Evolutionary conservation across 1,140 invertebrate species (phyloP), one percentile per base, ranked within the genome.

Genomic region (Berghia stephanieae): DNA sequence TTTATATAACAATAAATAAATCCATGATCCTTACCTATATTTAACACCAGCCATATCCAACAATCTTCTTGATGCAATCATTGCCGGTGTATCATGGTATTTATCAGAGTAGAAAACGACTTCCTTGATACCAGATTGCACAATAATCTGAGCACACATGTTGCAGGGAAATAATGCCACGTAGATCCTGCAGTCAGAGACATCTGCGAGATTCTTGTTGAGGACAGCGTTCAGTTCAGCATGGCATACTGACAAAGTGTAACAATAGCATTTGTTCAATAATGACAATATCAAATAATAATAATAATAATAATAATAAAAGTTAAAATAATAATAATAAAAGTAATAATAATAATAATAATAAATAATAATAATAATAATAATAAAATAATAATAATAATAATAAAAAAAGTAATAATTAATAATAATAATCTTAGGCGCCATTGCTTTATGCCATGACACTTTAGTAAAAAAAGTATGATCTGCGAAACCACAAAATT

Each of bases 141-240:
- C 97, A n/a, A 99, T 96, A 3, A 97, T 89, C 90, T 99, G 98
- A 0, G 97, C 95, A 92, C 97, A 99, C 89, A 98, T 96, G 86
- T 98, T 98, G 86, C 97, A 98, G 0, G 97, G 97, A 89, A 98
- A 98, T 8, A 96, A 87, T 0, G 92, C 93, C 0, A 96, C 94
- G 88, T 97, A 99, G 0, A 99, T 92, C 0, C 91, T 93, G 84
- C 96, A 97, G 79, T 93, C 92, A 82, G 93, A 93, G 0, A 97
- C 88, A 90, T 94, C 92, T 0, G 92, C 90, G 2, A 91, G 91
- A 86, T 96, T 98, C 88, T 94, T 96, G 86, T 99, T 99, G 1
- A 98, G 82, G 78, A 99, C 95, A 16, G 98, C 97, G 92, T 99
- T 99, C 88, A 98, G 92, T 91, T 99, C 98, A 42, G 98, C 97